A percentile compares a stretch with the other conserved stretches of the same genome.
Evolutionary conservation across 2,888 invertebrate genomes (phyloP).

Genomic region (Drosophila kuntzei): DNA sequence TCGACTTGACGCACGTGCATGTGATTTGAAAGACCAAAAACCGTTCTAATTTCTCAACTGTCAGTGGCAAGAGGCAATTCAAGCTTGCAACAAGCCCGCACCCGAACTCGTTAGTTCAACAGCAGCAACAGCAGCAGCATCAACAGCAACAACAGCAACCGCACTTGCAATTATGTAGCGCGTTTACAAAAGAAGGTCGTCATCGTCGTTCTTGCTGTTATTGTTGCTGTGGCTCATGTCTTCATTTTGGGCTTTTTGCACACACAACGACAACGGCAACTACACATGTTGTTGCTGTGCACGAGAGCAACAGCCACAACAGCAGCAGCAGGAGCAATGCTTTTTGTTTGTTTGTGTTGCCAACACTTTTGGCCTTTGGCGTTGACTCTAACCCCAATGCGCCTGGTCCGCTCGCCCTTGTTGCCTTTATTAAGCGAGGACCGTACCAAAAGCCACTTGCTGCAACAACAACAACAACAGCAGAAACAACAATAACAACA

Average conservation of each 20-base stretch:
- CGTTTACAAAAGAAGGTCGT: conserved; percentile 76
- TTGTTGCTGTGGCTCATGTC: conserved; percentile 61
- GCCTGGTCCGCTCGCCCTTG: conserved; percentile 32
- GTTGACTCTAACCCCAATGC: conserved; percentile 70
- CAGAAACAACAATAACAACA: conserved; percentile 40
- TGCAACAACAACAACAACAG: conserved; percentile 45
- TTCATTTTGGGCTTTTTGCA: conserved; percentile 74
- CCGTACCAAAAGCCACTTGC: conserved; percentile 71
- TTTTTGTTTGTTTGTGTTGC: conserved; percentile 72
- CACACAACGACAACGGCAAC: conserved; percentile 35
- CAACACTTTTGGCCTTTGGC: conserved; percentile 82
- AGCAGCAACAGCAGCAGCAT: conserved; percentile 9
- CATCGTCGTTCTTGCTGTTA: conserved; percentile 41
- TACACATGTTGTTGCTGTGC: conserved; percentile 74
- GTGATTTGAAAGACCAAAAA: conserved; percentile 74
- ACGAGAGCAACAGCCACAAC: conserved; percentile 43
- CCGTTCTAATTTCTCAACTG: conserved; percentile 81
- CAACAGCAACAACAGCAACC: conserved; percentile 14
- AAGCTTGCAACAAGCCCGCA: conserved; percentile 38
- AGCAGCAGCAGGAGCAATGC: conserved; percentile 49
- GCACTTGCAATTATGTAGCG: conserved; percentile 75
- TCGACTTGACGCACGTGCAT: conserved; percentile 66
- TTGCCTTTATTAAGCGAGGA: conserved; percentile 75
- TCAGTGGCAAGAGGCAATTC: conserved; percentile 70
- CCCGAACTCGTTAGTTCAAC: conserved; percentile 68